A percentile compares a stretch with the other conserved stretches of the same genome.
These are phyloP conservation scores for Eutrigla gurnardus DNA, from an alignment of 2,797 vertebrate species.

Conservation along the genomic window DNA sequence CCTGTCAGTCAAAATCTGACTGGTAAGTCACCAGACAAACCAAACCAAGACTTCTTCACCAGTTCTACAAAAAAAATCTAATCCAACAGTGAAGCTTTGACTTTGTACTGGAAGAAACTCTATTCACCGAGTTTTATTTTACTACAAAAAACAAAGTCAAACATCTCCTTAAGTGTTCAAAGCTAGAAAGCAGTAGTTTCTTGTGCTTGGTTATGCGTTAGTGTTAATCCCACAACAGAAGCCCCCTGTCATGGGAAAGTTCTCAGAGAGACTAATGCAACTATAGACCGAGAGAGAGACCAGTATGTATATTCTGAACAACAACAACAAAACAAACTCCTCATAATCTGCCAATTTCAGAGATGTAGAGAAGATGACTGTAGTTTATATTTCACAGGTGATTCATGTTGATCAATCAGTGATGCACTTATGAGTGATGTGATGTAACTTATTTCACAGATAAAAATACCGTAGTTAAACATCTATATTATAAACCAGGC, in stretches of 20 bases:
- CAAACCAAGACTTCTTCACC: no score
- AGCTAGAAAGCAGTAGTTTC: background rate
- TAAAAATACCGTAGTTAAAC: no score
- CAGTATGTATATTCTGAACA: background rate
- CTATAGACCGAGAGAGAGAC: slow-evolving; percentile 20
- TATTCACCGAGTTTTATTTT: background rate
- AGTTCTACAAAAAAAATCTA: no score
- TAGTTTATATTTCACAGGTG: background rate
- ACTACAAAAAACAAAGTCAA: background rate
- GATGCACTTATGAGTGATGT: no score
- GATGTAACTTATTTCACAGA: no score
- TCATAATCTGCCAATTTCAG: background rate
- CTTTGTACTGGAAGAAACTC: no score
- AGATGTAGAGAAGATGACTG: no score
- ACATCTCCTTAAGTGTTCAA: background rate
- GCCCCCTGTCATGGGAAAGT: slow-evolving; percentile 56
- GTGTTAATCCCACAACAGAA: slow-evolving; percentile 46
- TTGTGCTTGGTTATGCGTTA: background rate
- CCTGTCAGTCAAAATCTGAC: no score
- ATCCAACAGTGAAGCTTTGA: no score
- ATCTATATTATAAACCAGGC: no score
- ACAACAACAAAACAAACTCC: no score
- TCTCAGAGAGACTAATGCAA: slow-evolving; percentile 57
- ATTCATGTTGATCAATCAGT: background rate
- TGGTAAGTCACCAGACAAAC: no score